Conservation (phyloP, 1,140 invertebrate genomes). For the Cotesia vestalis region DNA sequence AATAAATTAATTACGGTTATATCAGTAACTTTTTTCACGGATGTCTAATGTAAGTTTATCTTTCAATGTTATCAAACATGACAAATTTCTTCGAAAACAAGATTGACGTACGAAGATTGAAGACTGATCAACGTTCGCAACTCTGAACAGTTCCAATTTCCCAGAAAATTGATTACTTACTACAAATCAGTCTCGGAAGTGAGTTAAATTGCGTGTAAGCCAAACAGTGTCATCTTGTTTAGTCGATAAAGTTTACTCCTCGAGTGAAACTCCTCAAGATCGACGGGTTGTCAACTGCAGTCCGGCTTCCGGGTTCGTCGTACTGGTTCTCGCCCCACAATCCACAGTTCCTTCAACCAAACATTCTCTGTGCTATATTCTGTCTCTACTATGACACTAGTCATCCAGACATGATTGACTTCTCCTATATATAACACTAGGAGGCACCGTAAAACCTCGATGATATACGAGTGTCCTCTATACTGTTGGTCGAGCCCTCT, state of each 20-base stretch:
- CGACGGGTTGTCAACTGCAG: slow-evolving; percentile 6
- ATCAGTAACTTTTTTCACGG: no score
- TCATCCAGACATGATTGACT: slow-evolving; percentile 14
- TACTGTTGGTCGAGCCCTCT: not conserved
- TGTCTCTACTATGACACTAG: not conserved
- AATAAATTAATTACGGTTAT: no score
- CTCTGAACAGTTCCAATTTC: no score
- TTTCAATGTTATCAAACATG: no score
- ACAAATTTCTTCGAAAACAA: no score
- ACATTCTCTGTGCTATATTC: not conserved
- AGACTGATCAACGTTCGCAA: no score
- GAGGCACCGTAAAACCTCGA: not conserved
- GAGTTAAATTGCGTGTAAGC: not conserved
- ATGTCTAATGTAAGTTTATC: no score
- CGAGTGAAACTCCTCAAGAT: not conserved
- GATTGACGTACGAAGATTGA: no score
- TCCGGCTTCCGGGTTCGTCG: slow-evolving; percentile 12
- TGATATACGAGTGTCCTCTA: slow-evolving; percentile 5
- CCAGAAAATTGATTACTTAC: no score
- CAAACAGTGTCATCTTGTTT: not conserved
- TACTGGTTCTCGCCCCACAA: not conserved
- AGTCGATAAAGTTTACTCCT: not conserved
- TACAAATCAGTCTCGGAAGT: no score
- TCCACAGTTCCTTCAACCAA: not conserved
- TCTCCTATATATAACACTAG: not conserved